A percentile compares a stretch with the other conserved stretches of the same genome.
These are phyloP conservation scores for Drosophila dunni DNA, from an alignment of 1,140 invertebrate genomes.

Conservation along the genomic window DNA sequence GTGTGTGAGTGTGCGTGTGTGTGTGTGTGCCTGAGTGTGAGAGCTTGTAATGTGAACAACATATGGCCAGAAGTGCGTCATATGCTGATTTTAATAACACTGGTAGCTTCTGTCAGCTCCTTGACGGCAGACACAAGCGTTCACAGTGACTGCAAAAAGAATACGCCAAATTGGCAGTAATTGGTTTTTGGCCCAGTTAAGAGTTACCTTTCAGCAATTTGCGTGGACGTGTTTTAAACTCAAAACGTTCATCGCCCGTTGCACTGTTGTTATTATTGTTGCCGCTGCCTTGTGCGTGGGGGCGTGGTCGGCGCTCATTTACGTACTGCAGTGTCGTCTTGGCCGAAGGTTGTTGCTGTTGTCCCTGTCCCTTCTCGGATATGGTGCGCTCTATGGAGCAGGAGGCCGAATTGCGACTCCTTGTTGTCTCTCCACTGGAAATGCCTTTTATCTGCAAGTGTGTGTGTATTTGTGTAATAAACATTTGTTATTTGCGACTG, in stretches of 20 bases:
- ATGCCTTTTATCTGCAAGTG: conserved; percentile 70
- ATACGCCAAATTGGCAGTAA: conserved; percentile 15
- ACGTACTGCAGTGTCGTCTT: conserved; percentile 85
- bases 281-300: conserved; percentile 45
- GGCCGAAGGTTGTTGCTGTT: conserved; percentile 72
- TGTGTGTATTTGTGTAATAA: conserved; percentile 41
- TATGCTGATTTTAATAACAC: background rate
- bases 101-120: conserved; percentile 14
- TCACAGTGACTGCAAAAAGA: conserved; percentile 63
- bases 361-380: conserved; percentile 63
- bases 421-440: conserved; percentile 80
- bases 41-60: conserved; percentile 36
- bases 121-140: conserved; percentile 35
- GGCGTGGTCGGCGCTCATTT: conserved; percentile 87
- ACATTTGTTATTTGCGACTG: conserved; percentile 12
- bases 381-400: conserved; percentile 81
- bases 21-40: background rate
- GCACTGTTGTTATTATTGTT: background rate
- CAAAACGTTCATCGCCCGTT: conserved; percentile 73
- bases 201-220: conserved; percentile 80
- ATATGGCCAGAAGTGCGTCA: conserved; percentile 69
- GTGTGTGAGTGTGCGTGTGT: conserved; percentile 21
- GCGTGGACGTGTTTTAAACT: conserved; percentile 80
- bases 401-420: conserved; percentile 79
- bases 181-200: background rate